Conservation (phyloP, 2,797 vertebrate species). For the Huso huso region DNA sequence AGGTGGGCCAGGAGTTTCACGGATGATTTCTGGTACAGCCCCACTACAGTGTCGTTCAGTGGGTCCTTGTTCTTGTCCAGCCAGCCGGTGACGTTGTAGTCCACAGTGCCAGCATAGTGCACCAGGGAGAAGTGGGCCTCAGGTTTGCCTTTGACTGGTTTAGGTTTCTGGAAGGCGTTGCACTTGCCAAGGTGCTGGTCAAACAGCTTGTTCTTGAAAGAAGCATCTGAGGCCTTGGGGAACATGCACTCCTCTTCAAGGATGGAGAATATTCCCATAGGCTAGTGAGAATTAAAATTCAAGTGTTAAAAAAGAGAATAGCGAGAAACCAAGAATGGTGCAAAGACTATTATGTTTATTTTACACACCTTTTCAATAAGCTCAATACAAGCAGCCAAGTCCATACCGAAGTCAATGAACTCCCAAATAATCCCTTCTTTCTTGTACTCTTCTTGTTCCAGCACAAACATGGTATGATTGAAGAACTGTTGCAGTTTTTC, state of each 20-base stretch:
- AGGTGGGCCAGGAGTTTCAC: slow-evolving; percentile 65
- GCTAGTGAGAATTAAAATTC: slow-evolving; percentile 32
- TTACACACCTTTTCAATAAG: no score
- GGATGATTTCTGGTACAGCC: slow-evolving; percentile 76
- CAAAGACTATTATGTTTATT: no score
- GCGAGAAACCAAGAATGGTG: no score
- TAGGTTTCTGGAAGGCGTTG: slow-evolving; percentile 67
- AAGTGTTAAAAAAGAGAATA: no score
- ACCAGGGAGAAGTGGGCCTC: slow-evolving; percentile 74
- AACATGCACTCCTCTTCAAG: slow-evolving; percentile 64
- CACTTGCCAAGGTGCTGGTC: slow-evolving; percentile 80
- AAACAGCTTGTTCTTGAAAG: slow-evolving; percentile 77
- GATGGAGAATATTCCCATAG: slow-evolving; percentile 30
- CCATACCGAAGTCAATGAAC: no score
- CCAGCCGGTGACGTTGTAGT: slow-evolving; percentile 70
- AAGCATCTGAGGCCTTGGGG: slow-evolving; percentile 58
- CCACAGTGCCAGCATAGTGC: slow-evolving; percentile 76
- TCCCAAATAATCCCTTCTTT: no score
- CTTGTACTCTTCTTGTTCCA: no score
- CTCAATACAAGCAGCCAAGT: no score
- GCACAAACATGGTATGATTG: no score
- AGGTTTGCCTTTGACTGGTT: slow-evolving; percentile 63
- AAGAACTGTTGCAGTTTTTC: no score
- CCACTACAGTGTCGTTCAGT: slow-evolving; percentile 67
- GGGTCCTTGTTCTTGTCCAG: slow-evolving; percentile 77